Base-by-base conservation (phyloP, 2,113 vertebrate genomes). In the Saccopteryx leptura region DNA sequence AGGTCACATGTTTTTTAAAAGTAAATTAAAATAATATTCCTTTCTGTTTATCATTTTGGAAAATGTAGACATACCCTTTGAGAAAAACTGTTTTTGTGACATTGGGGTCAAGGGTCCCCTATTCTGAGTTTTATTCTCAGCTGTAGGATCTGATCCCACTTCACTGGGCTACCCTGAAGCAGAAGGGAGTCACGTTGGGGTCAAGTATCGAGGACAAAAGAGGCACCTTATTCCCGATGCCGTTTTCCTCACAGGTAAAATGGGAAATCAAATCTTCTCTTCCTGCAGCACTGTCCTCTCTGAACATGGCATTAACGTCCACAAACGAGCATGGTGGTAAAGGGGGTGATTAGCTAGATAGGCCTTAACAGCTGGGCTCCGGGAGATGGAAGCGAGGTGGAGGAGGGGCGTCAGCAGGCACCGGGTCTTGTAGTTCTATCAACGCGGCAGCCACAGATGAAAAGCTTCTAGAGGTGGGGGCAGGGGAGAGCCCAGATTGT, bases 401-500 rank as follows among this genome's bases (percentile, higher is more conserved):
- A 87, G 97, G 96, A 93, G 88, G 96, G 95, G 95, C 91, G 18
- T 4, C 9, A 1, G 1, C 56, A 11, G 78, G 87, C 91, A 31
- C 90, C 5, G 2, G 84, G 88, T 86, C 95, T 80, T 39, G 69
- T 17, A 26, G 80, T 63, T 93, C 52, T 5, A 72, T 61, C 95
- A 63, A 65, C 88, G 86, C 93, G 4, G 89, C 93, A 9, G 88
- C 94, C 12, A 94, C 94, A 26, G 93, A 90, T 95, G 95, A 95
- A 97, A 96, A 91, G 96, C 97, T 93, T 56, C 90, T 76, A 17
- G 93, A 69, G 95, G 92, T 88, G 97, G 97, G 97, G 97, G 96
- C 94, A 86, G 96, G 96, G 95, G 79, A 97, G 84, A 93, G 97
- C 97, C 83, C 96, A 87, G 97, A 96, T 18, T 97, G 97, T 96